Evolutionary conservation across 2,113 vertebrate genomes (phyloP).

Genomic region (Centropus unirufus): DNA sequence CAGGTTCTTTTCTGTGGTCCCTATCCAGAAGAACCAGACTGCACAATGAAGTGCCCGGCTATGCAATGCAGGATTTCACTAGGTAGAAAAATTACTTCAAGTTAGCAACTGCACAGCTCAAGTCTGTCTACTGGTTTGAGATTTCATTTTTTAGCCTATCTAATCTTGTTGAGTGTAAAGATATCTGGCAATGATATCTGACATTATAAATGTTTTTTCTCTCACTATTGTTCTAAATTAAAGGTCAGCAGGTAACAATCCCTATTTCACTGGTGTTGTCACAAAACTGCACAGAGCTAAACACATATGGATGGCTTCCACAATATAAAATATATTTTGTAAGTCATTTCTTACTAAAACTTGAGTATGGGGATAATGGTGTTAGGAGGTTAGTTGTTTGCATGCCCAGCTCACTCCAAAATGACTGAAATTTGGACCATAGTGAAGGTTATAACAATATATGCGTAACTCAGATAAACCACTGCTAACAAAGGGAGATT

Average conservation of each 20-base stretch:
- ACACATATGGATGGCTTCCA: neutral
- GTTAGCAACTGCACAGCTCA: neutral
- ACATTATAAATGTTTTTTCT: neutral
- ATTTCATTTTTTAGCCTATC: neutral
- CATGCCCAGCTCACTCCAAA: neutral
- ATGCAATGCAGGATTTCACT: neutral
- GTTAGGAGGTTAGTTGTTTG: neutral
- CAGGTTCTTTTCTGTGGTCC: neutral
- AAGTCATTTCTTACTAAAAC: neutral
- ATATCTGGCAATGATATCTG: neutral
- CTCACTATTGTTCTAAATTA: neutral
- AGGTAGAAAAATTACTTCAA: neutral
- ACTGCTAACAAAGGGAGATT: neutral
- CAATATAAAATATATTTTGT: neutral
- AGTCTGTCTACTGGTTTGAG: neutral
- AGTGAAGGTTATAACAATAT: neutral
- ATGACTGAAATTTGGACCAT: neutral
- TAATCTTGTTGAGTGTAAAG: neutral
- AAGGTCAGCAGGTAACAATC: neutral
- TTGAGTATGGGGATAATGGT: neutral
- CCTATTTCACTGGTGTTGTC: neutral
- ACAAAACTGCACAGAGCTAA: neutral
- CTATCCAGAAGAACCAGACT: neutral
- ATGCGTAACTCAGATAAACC: neutral
- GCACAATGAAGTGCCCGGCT: neutral